These are phyloP conservation scores for Philopotamus ludificatus DNA, from an alignment of 1,140 invertebrate species.

Conservation along the genomic window DNA sequence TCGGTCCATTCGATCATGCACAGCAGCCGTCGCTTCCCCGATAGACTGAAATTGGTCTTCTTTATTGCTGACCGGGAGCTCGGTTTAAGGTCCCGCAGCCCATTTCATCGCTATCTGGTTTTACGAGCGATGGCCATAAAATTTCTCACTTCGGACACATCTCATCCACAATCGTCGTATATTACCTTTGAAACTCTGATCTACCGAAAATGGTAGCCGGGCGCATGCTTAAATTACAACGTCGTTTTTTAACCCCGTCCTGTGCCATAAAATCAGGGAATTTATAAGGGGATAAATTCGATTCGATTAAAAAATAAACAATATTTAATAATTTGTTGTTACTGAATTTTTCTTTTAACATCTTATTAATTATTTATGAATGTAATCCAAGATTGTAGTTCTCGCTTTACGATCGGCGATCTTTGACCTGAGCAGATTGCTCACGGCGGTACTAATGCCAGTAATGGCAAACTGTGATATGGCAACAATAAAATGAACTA, in stretches of 20 bases:
- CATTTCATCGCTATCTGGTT: slow-evolving; percentile 23
- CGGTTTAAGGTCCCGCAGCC: no score
- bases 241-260: background rate
- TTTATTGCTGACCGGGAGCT: background rate
- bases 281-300: background rate
- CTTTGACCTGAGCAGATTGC: background rate
- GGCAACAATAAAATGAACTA: background rate
- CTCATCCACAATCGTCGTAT: no score
- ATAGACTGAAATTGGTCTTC: background rate
- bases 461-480: background rate
- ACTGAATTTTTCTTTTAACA: no score
- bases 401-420: slow-evolving; percentile 4
- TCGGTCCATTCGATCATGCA: background rate
- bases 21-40: background rate
- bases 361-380: no score
- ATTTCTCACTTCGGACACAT: background rate
- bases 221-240: background rate
- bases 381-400: no score
- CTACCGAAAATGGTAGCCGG: background rate
- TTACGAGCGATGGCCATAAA: slow-evolving; percentile 23
- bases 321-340: no score
- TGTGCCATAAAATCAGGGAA: background rate
- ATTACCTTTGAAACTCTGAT: background rate
- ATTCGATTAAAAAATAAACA: no score
- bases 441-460: background rate